These are phyloP conservation scores for Glaucomys volans DNA, from an alignment of 2,113 vertebrate genomes.

Conservation along the genomic window DNA sequence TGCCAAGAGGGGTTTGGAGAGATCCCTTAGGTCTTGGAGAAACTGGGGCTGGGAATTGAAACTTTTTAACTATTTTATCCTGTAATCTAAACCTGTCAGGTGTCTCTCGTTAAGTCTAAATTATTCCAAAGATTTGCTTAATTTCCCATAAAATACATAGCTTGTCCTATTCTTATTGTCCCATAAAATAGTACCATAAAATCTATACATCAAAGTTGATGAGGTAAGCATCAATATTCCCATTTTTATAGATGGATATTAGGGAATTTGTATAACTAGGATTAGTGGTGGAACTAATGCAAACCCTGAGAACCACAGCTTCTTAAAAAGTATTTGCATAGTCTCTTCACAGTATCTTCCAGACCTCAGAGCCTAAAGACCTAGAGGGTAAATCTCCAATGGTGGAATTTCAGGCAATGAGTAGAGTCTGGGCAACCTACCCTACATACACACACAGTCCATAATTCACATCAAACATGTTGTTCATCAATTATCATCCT, in stretches of 20 bases:
- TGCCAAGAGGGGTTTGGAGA: neutral
- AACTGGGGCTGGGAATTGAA: neutral
- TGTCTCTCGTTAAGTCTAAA: neutral
- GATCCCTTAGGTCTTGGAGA: neutral
- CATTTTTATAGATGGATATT: neutral
- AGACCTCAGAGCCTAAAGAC: neutral
- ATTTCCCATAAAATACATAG: neutral
- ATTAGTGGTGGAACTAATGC: neutral
- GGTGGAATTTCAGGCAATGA: neutral
- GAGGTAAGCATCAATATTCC: neutral
- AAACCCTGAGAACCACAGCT: neutral
- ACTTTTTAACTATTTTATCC: neutral
- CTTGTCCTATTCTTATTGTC: neutral
- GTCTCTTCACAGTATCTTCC: neutral
- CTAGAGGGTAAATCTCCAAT: neutral
- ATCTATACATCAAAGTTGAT: neutral
- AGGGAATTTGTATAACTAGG: neutral
- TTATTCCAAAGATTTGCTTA: neutral
- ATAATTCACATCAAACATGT: neutral
- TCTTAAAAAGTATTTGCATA: neutral
- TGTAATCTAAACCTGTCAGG: neutral
- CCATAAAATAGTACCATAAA: slow-evolving; percentile 16
- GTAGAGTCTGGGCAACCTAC: neutral
- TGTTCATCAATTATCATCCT: neutral
- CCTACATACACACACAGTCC: accelerated